Conservation (phyloP, 2,797 vertebrate genomes). For the Mallotus villosus region DNA sequence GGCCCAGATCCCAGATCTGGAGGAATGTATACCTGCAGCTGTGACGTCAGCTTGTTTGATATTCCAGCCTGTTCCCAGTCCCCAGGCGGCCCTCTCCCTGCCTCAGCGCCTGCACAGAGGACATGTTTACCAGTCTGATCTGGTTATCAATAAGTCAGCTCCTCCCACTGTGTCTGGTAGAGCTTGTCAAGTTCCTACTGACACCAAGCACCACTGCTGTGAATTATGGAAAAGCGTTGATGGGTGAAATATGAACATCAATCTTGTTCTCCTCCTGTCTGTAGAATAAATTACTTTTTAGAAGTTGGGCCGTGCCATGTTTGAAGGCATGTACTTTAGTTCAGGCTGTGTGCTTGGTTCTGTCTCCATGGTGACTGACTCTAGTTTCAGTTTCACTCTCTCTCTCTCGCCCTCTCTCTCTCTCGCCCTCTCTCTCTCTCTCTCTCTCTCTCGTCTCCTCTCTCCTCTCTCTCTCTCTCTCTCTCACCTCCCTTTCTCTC, state of each 20-base stretch:
- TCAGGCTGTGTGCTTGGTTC: constrained; percentile 16
- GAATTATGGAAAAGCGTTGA: constrained; percentile 64
- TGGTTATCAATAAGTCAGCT: constrained; percentile 53
- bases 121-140: constrained; percentile 16
- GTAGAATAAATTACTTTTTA: constrained; percentile 65
- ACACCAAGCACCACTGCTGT: constrained; percentile 45
- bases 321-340: constrained; percentile 44
- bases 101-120: no score
- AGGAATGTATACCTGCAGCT: no score
- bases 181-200: constrained; percentile 57
- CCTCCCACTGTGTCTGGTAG: constrained; percentile 38
- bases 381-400: not conserved
- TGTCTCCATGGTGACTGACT: constrained; percentile 14
- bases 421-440: not conserved
- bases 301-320: constrained; percentile 52
- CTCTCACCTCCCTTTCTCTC: no score
- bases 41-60: no score
- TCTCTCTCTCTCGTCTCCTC: not conserved
- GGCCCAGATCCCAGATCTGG: no score
- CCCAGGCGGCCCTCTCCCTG: no score
- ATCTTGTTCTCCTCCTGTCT: constrained; percentile 63
- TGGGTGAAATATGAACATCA: constrained; percentile 73
- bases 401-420: not conserved
- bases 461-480: not conserved
- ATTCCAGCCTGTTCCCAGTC: no score